Evolutionary conservation across 2,797 vertebrate genomes (phyloP).

Genomic region (Dendrocincla fuliginosa): DNA sequence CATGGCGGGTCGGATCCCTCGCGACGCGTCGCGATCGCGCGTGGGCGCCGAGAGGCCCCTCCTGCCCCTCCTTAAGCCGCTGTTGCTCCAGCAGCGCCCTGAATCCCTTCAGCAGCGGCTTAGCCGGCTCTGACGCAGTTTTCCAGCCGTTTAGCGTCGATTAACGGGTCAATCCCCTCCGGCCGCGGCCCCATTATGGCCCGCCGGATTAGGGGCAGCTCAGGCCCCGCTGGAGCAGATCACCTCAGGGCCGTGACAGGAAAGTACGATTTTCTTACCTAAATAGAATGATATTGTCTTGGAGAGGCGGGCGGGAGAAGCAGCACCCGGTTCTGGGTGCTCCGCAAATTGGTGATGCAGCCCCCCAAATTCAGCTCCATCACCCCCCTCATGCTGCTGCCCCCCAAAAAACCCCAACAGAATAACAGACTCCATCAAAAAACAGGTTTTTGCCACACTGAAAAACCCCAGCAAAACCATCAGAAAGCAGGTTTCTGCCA

Average conservation of each 20-base stretch:
- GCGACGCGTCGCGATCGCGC: accelerated
- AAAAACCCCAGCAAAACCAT: not conserved
- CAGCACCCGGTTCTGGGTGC: not conserved
- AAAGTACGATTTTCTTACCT: not conserved
- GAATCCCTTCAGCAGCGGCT: not conserved
- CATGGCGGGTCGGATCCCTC: not conserved
- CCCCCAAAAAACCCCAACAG: not conserved
- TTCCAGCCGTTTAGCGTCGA: not conserved
- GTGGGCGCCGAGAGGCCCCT: not conserved
- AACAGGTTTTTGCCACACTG: not conserved
- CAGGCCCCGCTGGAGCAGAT: not conserved
- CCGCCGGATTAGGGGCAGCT: not conserved
- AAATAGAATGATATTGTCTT: not conserved
- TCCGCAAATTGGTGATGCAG: accelerated
- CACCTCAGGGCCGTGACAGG: not conserved
- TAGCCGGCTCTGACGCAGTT: not conserved
- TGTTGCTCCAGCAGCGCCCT: accelerated
- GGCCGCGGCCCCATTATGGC: not conserved
- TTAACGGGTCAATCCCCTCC: conserved; percentile 3
- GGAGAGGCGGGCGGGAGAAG: not conserved
- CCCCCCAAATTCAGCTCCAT: accelerated
- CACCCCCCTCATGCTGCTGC: not conserved
- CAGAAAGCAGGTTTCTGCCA: not conserved
- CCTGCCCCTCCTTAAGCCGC: not conserved
- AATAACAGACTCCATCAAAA: not conserved